Conservation (phyloP, 2,888 invertebrate genomes). For the Autographa gamma region DNA sequence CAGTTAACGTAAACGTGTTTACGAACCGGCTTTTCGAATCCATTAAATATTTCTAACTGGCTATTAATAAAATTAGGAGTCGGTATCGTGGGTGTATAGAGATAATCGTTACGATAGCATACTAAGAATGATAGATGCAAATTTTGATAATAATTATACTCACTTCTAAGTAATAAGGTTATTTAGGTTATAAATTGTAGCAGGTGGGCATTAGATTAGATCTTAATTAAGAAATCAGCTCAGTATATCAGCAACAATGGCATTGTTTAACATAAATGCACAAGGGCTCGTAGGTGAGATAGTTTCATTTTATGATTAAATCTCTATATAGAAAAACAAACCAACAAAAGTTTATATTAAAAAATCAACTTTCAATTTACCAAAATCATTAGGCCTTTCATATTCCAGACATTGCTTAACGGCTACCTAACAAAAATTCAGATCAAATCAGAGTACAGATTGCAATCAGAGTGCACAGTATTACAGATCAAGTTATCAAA, state of each 20-base stretch:
- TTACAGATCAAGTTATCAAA: background rate
- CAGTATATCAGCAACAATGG: background rate
- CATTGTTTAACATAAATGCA: background rate
- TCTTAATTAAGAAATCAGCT: background rate
- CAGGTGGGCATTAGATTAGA: background rate
- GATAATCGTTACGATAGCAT: background rate
- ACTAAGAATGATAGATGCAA: background rate
- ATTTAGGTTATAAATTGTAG: background rate
- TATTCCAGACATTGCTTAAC: no score
- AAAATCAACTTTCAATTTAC: no score
- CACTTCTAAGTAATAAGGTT: background rate
- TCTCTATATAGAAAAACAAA: no score
- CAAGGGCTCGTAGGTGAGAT: background rate
- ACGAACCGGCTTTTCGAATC: conserved; percentile 11
- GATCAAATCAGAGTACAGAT: background rate
- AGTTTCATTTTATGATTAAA: no score
- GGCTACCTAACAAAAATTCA: background rate
- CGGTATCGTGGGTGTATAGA: background rate
- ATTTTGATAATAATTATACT: background rate
- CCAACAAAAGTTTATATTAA: no score
- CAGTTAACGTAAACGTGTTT: conserved; percentile 17
- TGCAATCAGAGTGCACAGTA: background rate
- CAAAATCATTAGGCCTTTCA: no score
- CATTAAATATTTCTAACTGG: conserved; percentile 13
- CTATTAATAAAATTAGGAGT: conserved; percentile 5